These are phyloP conservation scores for Cetoscarus ocellatus DNA, from an alignment of 2,797 vertebrate genomes.

Conservation along the genomic window DNA sequence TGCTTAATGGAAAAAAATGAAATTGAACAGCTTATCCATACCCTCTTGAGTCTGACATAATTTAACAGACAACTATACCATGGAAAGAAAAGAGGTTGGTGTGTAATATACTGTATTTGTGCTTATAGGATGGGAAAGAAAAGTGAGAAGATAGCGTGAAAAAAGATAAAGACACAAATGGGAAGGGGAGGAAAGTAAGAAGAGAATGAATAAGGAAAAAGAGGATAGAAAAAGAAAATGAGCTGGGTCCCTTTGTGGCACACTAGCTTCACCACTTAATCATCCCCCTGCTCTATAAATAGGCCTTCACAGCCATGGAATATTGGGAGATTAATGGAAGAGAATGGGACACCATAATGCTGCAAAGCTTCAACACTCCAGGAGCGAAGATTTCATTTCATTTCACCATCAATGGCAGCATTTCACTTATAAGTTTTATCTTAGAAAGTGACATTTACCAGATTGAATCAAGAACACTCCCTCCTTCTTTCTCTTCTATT, in stretches of 20 bases:
- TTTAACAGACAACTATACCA: constrained; percentile 55
- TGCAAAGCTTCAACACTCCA: constrained; percentile 59
- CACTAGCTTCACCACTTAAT: constrained; percentile 77
- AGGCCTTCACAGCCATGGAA: constrained; percentile 72
- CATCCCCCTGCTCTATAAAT: constrained; percentile 79
- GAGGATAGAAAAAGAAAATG: constrained; percentile 69
- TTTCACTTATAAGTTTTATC: constrained; percentile 37
- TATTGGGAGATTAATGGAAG: constrained; percentile 81
- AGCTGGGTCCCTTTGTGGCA: constrained; percentile 76
- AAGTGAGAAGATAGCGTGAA: constrained; percentile 14
- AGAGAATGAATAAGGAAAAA: constrained; percentile 47
- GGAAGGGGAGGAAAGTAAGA: constrained; percentile 29
- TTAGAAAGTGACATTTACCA: constrained; percentile 26
- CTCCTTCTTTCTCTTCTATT: not conserved
- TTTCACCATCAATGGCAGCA: constrained; percentile 14
- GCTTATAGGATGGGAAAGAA: constrained; percentile 15
- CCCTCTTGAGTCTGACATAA: constrained; percentile 53
- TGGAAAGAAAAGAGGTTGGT: constrained; percentile 21
- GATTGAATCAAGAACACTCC: constrained; percentile 33
- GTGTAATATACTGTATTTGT: constrained; percentile 30
- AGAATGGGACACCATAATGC: constrained; percentile 67
- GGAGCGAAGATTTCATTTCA: constrained; percentile 54
- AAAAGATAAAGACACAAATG: constrained; percentile 27
- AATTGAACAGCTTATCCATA: constrained; percentile 51
- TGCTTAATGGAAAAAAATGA: constrained; percentile 41